These are phyloP conservation scores for Microcebus tavaratra DNA, from an alignment of 2,113 vertebrate genomes.

Conservation along the genomic window DNA sequence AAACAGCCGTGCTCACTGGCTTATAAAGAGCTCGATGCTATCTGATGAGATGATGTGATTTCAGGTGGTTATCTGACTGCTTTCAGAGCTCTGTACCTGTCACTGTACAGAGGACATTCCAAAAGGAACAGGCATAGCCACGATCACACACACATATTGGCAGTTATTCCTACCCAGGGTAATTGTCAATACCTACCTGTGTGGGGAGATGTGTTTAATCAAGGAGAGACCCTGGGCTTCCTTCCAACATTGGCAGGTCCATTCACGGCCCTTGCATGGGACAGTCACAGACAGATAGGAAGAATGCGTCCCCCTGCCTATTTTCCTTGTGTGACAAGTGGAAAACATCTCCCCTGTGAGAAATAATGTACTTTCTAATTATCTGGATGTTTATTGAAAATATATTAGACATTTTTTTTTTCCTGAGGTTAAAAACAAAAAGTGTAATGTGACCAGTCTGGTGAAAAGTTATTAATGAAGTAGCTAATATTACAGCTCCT, in stretches of 20 bases:
- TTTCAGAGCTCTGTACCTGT: background rate
- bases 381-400: constrained; percentile 57
- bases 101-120: background rate
- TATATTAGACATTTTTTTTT: constrained; percentile 66
- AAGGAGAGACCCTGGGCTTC: background rate
- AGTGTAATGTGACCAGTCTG: constrained; percentile 4
- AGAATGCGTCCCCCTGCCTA: background rate
- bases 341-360: constrained; percentile 42
- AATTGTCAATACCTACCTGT: background rate
- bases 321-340: constrained; percentile 2
- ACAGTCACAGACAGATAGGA: constrained; percentile 50
- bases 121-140: background rate
- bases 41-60: background rate
- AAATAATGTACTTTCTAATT: constrained; percentile 53
- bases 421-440: constrained; percentile 47
- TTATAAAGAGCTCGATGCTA: background rate
- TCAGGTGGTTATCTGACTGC: background rate
- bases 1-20: background rate
- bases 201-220: background rate
- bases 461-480: constrained; percentile 32
- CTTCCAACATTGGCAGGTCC: background rate
- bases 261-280: background rate
- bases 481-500: background rate
- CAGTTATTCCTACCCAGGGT: background rate
- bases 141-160: background rate